Base-by-base conservation (phyloP, 2,888 invertebrate species). In the Troides aeacus region DNA sequence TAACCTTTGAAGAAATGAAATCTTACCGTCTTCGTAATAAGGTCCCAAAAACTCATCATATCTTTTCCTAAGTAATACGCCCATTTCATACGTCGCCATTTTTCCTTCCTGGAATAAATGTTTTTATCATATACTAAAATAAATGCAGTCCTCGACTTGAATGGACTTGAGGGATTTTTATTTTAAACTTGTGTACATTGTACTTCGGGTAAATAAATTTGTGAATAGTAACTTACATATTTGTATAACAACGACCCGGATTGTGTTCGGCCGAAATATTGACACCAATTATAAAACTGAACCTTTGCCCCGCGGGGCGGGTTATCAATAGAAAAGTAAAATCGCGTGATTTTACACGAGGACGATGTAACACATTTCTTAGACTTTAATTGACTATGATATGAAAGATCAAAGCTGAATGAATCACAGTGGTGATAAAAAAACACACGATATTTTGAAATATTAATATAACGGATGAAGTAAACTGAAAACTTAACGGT, bases 51-150 rank as follows among this genome's bases (percentile, higher is more conserved):
- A 93, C 30, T 85, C 79, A 70, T 88, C 82, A 78, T 94, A 94
- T 82, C 88, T 84, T 68, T 87, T 85, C 75, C 93, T 92, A 83
- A 94, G 88, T 82, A 91, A 87, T 80, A 88, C 88, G 79, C 94
- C 94, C 83, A 94, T 90, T 81, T 92, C 88, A 76, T 86, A 94
- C 76, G 93, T 93, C 75, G 93, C 84, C 84, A 88, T 85, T 77
- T 94, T 94, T 63, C 94, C 94, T 77, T 89, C 88, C 94, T 94
- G 85, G 66, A 87, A 73, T 39, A 65, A 68, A 71, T 1, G 50
- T 30, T 30, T 30, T 30, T 30, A 30, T 15, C 17, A 17, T 50
- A 50, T 17, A 4, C 50, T 50, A 17, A 17, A 50, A 50, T 50
- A 50, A 15, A 4, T 17, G 2, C 50, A 50, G 5, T 4, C 10